phyloP scores from a whole-genome alignment of 2,113 vertebrate species.

The Ictalurus punctatus region DNA sequence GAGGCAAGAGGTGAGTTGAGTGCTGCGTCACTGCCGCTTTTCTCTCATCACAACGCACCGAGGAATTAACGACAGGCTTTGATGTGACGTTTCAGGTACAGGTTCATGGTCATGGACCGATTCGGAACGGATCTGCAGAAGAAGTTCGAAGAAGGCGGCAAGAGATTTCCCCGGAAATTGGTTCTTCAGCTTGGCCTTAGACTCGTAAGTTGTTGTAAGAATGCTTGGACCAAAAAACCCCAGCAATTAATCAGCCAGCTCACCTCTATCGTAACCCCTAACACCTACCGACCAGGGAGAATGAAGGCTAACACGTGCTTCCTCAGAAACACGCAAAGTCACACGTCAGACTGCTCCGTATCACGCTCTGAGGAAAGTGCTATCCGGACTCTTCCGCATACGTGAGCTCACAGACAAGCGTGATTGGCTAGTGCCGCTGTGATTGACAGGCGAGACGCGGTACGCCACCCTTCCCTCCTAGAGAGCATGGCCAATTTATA shows the following conservation, averaged over 20 bases:
- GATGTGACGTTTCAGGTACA: conserved; percentile 76
- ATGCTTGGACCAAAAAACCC: background rate
- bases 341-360: no score
- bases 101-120: conserved; percentile 97
- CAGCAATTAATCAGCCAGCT: background rate
- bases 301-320: background rate
- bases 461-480: background rate
- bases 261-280: background rate
- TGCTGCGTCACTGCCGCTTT: background rate
- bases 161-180: conserved; percentile 83
- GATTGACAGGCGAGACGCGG: background rate
- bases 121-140: conserved; percentile 95
- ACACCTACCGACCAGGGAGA: background rate
- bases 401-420: background rate
- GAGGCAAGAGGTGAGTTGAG: conserved; percentile 81
- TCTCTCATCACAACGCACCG: background rate
- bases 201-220: conserved; percentile 77
- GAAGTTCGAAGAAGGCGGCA: conserved; percentile 84
- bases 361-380: background rate
- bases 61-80: background rate
- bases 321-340: no score
- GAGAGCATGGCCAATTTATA: background rate
- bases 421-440: background rate
- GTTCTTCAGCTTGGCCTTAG: conserved; percentile 89
- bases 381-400: background rate